Percentiles rank a stretch among this genome's conserved stretches.
Conservation (phyloP, 2,113 vertebrate species). For the Pterocles gutturalis region DNA sequence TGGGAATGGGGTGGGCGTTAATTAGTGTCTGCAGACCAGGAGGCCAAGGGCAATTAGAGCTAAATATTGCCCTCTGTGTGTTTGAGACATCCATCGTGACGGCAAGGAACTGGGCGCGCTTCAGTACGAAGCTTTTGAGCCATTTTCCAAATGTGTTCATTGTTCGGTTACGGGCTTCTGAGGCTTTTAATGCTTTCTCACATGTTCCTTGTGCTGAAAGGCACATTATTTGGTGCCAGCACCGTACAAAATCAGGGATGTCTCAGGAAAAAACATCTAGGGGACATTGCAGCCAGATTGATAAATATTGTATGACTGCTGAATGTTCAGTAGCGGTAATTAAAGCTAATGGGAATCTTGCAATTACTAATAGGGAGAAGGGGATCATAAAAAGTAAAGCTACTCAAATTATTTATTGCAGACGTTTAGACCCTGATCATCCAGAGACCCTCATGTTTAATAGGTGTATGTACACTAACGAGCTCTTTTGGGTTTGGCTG, state of each 20-base stretch:
- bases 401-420: not conserved
- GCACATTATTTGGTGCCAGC: not conserved
- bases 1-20: not conserved
- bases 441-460: not conserved
- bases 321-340: not conserved
- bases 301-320: constrained; percentile 12
- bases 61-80: not conserved
- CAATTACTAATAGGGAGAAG: not conserved
- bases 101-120: not conserved
- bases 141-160: not conserved
- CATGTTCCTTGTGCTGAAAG: not conserved
- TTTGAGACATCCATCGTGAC: not conserved
- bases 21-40: not conserved
- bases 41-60: not conserved
- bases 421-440: not conserved
- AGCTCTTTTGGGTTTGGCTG: not conserved
- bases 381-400: not conserved
- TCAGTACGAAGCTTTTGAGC: not conserved
- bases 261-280: not conserved
- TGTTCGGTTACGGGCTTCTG: not conserved
- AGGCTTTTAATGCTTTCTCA: not conserved
- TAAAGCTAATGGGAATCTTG: constrained; percentile 8
- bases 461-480: not conserved
- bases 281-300: not conserved
- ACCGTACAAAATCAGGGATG: not conserved